phyloP scores from a whole-genome alignment of 2,797 vertebrate species.

The Acrocephalus scirpaceus region DNA sequence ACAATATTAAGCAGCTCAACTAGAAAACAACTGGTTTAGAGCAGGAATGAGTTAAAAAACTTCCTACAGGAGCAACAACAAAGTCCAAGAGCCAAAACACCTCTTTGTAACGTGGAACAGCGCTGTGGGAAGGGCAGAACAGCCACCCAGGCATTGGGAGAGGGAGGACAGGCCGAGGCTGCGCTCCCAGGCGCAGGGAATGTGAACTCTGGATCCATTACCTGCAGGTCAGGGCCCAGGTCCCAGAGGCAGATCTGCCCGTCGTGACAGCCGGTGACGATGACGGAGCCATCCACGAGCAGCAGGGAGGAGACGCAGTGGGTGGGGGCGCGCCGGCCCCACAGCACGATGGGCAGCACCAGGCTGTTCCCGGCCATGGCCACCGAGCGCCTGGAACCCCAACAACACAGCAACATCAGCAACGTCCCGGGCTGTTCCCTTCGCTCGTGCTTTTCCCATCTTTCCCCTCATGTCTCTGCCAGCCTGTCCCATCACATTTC shows the following conservation, averaged over 20 bases:
- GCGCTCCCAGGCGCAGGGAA: accelerated
- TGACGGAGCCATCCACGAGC: conserved; percentile 87
- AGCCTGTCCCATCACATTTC: too few species aligned
- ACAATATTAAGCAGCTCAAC: neutral
- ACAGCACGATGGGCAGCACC: conserved; percentile 96
- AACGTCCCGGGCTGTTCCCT: accelerated
- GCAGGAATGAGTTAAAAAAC: neutral
- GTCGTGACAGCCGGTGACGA: conserved; percentile 93
- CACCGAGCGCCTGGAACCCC: accelerated
- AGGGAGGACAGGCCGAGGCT: neutral
- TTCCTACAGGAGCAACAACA: neutral
- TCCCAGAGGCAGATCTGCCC: conserved; percentile 98
- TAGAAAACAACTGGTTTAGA: neutral
- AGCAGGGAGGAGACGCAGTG: conserved; percentile 93
- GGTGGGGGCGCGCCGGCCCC: conserved; percentile 92
- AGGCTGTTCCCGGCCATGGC: conserved; percentile 91
- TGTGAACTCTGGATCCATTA: accelerated
- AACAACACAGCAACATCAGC: accelerated
- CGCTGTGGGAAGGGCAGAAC: accelerated
- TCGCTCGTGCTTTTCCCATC: accelerated
- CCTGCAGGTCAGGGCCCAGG: conserved; percentile 57
- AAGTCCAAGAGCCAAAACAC: accelerated
- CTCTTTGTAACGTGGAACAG: accelerated
- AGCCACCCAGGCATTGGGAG: accelerated
- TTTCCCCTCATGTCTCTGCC: neutral